A percentile compares a stretch with the other conserved stretches of the same genome.
Evolutionary conservation across 1,140 invertebrate species (phyloP).

Genomic region (Drosophila elegans): DNA sequence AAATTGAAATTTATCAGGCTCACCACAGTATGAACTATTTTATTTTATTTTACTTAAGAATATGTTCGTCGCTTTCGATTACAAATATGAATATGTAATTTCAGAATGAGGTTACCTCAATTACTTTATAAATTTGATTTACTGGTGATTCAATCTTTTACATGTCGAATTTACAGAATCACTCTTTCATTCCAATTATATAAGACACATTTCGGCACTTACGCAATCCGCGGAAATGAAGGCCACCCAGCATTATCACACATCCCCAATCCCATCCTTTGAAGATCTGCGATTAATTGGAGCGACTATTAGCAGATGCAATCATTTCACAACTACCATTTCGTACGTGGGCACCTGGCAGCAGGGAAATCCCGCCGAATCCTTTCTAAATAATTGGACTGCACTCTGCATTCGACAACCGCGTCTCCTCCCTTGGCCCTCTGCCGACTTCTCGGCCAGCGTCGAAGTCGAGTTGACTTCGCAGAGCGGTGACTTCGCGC

Average conservation of each 20-base stretch:
- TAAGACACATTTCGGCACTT: constrained; percentile 15
- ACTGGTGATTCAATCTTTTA: background rate
- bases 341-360: constrained; percentile 37
- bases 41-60: too few species aligned
- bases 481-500: constrained; percentile 67
- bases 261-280: constrained; percentile 7
- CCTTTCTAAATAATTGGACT: constrained; percentile 76
- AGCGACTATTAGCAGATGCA: constrained; percentile 44
- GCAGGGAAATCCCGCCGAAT: constrained; percentile 66
- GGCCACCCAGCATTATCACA: constrained; percentile 18
- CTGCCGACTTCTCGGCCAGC: constrained; percentile 8
- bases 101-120: background rate
- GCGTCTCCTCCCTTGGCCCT: constrained; percentile 16
- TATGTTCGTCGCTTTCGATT: too few species aligned
- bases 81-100: background rate
- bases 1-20: too few species aligned
- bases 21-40: too few species aligned
- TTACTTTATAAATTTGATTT: background rate
- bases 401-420: constrained; percentile 58
- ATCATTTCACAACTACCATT: constrained; percentile 32
- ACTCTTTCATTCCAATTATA: constrained; percentile 2
- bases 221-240: constrained; percentile 6
- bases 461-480: background rate
- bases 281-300: constrained; percentile 14
- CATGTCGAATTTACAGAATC: background rate